phyloP scores from a whole-genome alignment of 1,140 invertebrate genomes.

The Melitaea cinxia region DNA sequence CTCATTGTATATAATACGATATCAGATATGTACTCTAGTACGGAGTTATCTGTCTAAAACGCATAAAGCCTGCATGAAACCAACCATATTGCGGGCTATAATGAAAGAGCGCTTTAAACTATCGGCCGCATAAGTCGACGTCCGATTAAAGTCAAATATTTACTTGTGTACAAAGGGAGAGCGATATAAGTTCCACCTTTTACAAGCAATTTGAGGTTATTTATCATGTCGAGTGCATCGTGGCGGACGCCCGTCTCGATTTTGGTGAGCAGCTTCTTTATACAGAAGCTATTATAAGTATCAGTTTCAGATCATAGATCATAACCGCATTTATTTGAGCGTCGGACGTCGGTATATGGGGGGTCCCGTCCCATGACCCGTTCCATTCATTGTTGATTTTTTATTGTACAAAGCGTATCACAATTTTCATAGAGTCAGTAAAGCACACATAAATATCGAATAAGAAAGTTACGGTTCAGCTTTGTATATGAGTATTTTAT shows the following conservation, averaged over 20 bases:
- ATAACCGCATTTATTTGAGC: slow-evolving; percentile 75
- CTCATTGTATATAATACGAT: background rate
- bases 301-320: slow-evolving; percentile 81
- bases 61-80: slow-evolving; percentile 40
- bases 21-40: background rate
- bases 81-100: slow-evolving; percentile 26
- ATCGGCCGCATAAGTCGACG: slow-evolving; percentile 55
- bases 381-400: slow-evolving; percentile 67
- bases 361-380: slow-evolving; percentile 60
- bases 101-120: slow-evolving; percentile 42
- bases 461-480: slow-evolving; percentile 57
- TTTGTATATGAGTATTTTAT: slow-evolving; percentile 54
- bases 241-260: slow-evolving; percentile 52
- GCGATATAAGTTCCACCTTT: slow-evolving; percentile 75
- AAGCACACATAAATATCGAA: slow-evolving; percentile 67
- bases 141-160: slow-evolving; percentile 76
- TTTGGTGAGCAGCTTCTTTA: slow-evolving; percentile 70
- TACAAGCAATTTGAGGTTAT: slow-evolving; percentile 80
- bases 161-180: slow-evolving; percentile 69
- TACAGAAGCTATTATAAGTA: slow-evolving; percentile 80
- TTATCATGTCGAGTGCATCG: slow-evolving; percentile 62
- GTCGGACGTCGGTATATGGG: slow-evolving; percentile 56
- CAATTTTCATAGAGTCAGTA: slow-evolving; percentile 61
- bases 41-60: slow-evolving; percentile 30
- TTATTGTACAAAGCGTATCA: slow-evolving; percentile 70